A percentile compares a stretch with the other conserved stretches of the same genome.
phyloP scores from a whole-genome alignment of 1,140 invertebrate species.

The Heliothis subflexa region DNA sequence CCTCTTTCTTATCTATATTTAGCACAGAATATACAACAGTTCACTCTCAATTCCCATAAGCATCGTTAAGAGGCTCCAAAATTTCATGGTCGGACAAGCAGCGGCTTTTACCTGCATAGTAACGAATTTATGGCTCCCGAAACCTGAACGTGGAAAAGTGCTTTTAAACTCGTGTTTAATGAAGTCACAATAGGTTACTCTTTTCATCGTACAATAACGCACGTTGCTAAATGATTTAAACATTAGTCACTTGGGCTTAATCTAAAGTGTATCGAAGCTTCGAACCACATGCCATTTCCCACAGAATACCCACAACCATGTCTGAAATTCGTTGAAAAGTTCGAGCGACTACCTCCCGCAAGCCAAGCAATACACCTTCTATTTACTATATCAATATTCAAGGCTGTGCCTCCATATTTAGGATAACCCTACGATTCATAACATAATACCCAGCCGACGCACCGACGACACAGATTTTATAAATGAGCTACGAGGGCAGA shows the following conservation, averaged over 20 bases:
- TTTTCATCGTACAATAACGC: no score
- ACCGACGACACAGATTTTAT: slow-evolving; percentile 38
- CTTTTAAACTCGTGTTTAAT: background rate
- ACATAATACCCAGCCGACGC: slow-evolving; percentile 28
- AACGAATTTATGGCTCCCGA: slow-evolving; percentile 1
- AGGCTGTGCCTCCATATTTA: slow-evolving; percentile 1
- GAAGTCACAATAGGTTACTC: background rate
- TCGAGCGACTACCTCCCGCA: background rate
- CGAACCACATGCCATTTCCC: slow-evolving; percentile 16
- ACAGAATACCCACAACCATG: background rate
- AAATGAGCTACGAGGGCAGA: slow-evolving; percentile 43
- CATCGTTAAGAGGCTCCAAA: slow-evolving; percentile 32
- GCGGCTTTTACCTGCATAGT: slow-evolving; percentile 4
- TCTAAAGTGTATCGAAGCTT: background rate
- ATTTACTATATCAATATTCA: slow-evolving; percentile 42
- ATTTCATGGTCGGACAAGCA: slow-evolving; percentile 16
- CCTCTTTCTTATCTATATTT: background rate
- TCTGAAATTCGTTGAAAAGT: background rate
- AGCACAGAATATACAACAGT: background rate
- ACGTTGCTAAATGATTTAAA: background rate
- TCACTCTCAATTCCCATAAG: slow-evolving; percentile 17
- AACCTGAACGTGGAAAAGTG: background rate
- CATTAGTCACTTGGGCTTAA: background rate
- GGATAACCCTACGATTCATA: slow-evolving; percentile 22
- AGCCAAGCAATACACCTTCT: background rate